A percentile compares a stretch with the other conserved stretches of the same genome.
These are phyloP conservation scores for Elanus axillaris DNA, from an alignment of 2,113 vertebrate species.

Conservation along the genomic window DNA sequence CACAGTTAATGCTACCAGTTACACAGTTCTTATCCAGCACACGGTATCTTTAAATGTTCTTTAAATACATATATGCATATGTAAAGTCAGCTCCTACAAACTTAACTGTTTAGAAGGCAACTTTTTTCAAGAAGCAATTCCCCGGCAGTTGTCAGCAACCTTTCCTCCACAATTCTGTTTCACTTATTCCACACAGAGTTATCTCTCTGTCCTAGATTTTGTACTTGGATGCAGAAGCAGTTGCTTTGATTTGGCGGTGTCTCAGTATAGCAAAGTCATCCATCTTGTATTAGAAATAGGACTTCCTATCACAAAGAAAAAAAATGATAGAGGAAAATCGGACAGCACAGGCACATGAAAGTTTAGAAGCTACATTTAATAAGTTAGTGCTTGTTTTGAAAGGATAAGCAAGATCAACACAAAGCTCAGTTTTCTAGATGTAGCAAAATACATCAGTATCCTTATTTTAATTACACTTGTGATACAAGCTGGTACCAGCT, in stretches of 20 bases:
- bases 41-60: not conserved
- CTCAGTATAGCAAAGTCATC: conserved; percentile 16
- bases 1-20: not conserved
- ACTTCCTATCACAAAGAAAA: conserved; percentile 2
- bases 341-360: not conserved
- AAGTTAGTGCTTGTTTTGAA: not conserved
- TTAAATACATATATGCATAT: accelerated
- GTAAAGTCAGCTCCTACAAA: not conserved
- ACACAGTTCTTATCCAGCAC: not conserved
- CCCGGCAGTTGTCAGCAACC: not conserved
- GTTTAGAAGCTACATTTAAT: not conserved
- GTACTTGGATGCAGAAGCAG: not conserved
- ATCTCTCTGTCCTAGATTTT: not conserved
- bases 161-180: conserved; percentile 4
- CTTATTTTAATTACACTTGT: not conserved
- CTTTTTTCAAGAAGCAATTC: not conserved
- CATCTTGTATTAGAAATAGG: not conserved
- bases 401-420: not conserved
- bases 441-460: not conserved
- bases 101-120: not conserved
- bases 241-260: not conserved
- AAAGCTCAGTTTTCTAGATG: not conserved
- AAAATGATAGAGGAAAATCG: not conserved
- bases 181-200: not conserved
- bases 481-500: not conserved